Base-by-base conservation (phyloP, 2,113 vertebrate species). In the Oceanites oceanicus region DNA sequence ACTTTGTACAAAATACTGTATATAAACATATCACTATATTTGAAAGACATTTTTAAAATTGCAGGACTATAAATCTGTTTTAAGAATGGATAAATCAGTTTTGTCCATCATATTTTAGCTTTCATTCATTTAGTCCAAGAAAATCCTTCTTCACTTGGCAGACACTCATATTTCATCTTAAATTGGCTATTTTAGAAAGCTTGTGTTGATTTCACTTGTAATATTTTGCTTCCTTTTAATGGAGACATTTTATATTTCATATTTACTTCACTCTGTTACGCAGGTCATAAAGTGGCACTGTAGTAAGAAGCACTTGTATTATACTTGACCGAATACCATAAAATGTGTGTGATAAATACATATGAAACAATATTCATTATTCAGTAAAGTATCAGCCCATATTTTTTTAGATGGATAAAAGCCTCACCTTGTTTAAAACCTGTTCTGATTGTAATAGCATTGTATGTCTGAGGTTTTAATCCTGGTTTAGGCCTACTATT, bases 201-300 rank as follows among this genome's bases (percentile, higher is more conserved):
- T 90, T 79, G 73, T 95, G 90, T 93, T 96, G 88, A 77, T 94
- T 94, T 94, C 25, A 58, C 62, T 88, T 62, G 22, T 50, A 94
- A 76, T 92, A 94, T 87, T 93, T 90, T 88, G 81, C 71, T 90
- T 40, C 71, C 53, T 92, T 96, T 96, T 90, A 88, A 93, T 63
- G 47, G 78, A 88, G 71, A 82, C 32, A 76, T 73, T 92, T 85
- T 76, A 34, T 87, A 85, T 88, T 92, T 96, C 81, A 34, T 79
- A 83, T 66, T 90, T 78, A 74, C 52, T 90, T 88, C 50, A 67
- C 15, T 45, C 53, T 65, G 15, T 56, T 65, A 61, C 0, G 2
- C 14, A 55, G 23, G 47, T 89, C 80, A 68, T 62, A 63, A 80
- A 90, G 74, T 29, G 52, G 23, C 36, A 75, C 36, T 53, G 58